These are phyloP conservation scores for Gonatopus flavifemur DNA, from an alignment of 1,140 invertebrate genomes.

Conservation along the genomic window DNA sequence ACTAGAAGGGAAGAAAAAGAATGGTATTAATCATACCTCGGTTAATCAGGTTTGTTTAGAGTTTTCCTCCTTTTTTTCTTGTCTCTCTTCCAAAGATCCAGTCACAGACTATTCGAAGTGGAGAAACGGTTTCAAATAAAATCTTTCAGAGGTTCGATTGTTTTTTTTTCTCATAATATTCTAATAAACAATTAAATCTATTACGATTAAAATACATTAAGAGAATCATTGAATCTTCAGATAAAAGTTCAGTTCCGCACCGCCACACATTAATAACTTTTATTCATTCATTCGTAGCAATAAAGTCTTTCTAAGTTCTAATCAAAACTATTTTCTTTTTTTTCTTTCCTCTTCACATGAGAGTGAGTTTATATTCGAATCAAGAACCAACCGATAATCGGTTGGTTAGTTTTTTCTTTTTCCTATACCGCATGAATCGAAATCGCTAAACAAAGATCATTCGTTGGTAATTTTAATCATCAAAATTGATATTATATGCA, in stretches of 20 bases:
- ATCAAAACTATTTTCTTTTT: slow-evolving; percentile 32
- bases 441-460: too few relatives aligned
- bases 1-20: too few relatives aligned
- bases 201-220: slow-evolving; percentile 6
- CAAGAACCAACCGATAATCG: too few relatives aligned
- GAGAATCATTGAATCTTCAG: slow-evolving; percentile 17
- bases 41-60: too few relatives aligned
- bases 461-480: slow-evolving; percentile 35
- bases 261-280: slow-evolving; percentile 5
- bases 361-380: too few relatives aligned
- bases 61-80: not conserved
- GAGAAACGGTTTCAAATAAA: too few relatives aligned
- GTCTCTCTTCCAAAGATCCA: not conserved
- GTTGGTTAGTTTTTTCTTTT: slow-evolving; percentile 21
- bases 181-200: not conserved
- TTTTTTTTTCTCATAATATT: too few relatives aligned
- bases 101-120: too few relatives aligned
- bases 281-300: not conserved
- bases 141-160: too few relatives aligned
- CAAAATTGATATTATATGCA: slow-evolving; percentile 30
- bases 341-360: too few relatives aligned
- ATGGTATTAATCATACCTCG: too few relatives aligned
- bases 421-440: too few relatives aligned
- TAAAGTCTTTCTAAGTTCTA: slow-evolving; percentile 13
- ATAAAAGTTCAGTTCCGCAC: slow-evolving; percentile 8